Conservation (phyloP, 2,113 vertebrate genomes). For the Marmota flaviventris region DNA sequence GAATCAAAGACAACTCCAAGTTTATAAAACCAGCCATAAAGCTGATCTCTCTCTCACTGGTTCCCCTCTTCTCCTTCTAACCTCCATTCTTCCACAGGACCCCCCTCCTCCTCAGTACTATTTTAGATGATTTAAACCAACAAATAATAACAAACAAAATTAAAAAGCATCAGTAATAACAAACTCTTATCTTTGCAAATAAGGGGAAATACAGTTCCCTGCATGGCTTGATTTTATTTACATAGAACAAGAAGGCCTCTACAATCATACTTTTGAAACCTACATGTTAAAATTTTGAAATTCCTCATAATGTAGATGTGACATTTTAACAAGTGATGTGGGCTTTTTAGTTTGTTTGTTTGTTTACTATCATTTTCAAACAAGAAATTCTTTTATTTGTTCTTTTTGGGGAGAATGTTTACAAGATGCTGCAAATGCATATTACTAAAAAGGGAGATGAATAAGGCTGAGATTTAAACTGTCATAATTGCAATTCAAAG, state of each 20-base stretch:
- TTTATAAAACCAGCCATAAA: neutral
- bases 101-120: neutral
- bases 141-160: neutral
- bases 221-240: neutral
- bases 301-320: neutral
- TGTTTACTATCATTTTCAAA: constrained; percentile 24
- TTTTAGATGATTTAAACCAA: neutral
- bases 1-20: neutral
- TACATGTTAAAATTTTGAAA: constrained; percentile 1
- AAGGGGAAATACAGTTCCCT: neutral
- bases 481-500: constrained; percentile 32
- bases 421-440: neutral
- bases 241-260: neutral
- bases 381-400: constrained; percentile 33
- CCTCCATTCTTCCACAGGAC: neutral
- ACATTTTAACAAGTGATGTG: constrained; percentile 18
- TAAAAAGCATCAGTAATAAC: neutral
- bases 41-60: neutral
- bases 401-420: neutral
- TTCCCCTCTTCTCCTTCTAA: neutral
- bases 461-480: neutral
- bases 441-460: neutral
- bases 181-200: constrained; percentile 19
- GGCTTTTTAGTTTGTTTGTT: neutral
- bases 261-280: neutral